Percentiles rank a stretch among this genome's conserved stretches.
These are phyloP conservation scores for Crepidodera aurea DNA, from an alignment of 2,888 invertebrate species.

Conservation along the genomic window DNA sequence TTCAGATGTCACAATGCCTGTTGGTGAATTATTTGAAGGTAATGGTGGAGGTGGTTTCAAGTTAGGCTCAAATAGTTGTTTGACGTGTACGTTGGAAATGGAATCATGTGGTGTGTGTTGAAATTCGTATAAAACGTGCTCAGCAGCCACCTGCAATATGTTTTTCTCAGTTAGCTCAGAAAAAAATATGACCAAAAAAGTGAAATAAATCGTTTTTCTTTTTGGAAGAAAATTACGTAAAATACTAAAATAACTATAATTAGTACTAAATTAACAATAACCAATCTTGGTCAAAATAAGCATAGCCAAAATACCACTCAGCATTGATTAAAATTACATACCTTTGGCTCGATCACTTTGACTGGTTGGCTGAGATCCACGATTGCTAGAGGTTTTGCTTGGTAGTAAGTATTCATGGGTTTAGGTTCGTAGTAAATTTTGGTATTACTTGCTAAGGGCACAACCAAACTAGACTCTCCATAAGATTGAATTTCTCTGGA, in stretches of 20 bases:
- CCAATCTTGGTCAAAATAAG: no score
- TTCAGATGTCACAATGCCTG: constrained; percentile 22
- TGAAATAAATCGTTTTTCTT: no score
- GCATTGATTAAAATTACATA: no score
- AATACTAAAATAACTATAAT: no score
- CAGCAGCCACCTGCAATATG: constrained; percentile 51
- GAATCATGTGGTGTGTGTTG: constrained; percentile 54
- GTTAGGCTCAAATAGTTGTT: constrained; percentile 24
- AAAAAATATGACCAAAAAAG: no score
- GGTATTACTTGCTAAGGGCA: constrained; percentile 38
- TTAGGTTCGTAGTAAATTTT: constrained; percentile 32
- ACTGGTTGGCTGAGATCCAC: constrained; percentile 29
- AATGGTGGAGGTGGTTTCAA: constrained; percentile 15
- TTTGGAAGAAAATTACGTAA: no score
- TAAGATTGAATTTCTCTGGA: constrained; percentile 40
- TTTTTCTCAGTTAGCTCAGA: no score
- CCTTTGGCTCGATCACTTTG: constrained; percentile 40
- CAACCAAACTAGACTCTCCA: constrained; percentile 43
- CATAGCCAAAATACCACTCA: no score
- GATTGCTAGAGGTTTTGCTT: constrained; percentile 31
- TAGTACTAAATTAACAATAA: no score
- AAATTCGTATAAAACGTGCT: constrained; percentile 55
- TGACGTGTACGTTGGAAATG: constrained; percentile 53
- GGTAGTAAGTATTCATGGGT: constrained; percentile 23
- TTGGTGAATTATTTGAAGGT: background rate